Evolutionary conservation across 2,888 invertebrate species (phyloP).

Genomic region (Amorpha juglandis): DNA sequence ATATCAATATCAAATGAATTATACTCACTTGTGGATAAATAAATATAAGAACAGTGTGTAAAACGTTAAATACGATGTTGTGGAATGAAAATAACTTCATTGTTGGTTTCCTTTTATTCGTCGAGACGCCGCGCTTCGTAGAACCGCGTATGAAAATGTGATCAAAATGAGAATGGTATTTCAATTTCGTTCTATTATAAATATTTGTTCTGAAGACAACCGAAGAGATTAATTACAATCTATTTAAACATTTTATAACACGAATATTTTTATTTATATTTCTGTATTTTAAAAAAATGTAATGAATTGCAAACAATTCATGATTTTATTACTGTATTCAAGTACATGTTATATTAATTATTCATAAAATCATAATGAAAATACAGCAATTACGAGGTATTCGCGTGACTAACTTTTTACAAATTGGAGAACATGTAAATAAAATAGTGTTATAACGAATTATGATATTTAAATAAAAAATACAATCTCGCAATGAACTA

Average conservation of each 20-base stretch:
- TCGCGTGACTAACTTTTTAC: background rate
- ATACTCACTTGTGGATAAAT: background rate
- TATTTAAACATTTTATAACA: background rate
- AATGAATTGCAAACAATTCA: too few species aligned
- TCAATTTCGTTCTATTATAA: background rate
- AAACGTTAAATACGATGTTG: background rate
- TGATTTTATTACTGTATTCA: too few species aligned
- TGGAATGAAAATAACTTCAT: background rate
- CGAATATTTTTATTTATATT: background rate
- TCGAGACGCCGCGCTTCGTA: background rate
- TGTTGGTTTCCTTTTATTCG: slow-evolving; percentile 5
- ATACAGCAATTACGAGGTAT: background rate
- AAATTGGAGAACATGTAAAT: background rate
- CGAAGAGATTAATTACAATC: too few species aligned
- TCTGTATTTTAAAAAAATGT: background rate
- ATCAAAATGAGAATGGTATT: background rate
- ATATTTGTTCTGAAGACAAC: background rate
- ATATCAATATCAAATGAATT: too few species aligned
- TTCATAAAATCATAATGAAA: background rate
- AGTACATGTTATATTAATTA: too few species aligned
- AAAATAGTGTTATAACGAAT: background rate
- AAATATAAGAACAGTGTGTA: background rate
- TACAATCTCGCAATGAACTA: background rate
- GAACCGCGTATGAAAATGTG: background rate
- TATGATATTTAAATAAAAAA: background rate